Base-by-base conservation (phyloP, 2,888 invertebrate species). In the Aethes cnicana region DNA sequence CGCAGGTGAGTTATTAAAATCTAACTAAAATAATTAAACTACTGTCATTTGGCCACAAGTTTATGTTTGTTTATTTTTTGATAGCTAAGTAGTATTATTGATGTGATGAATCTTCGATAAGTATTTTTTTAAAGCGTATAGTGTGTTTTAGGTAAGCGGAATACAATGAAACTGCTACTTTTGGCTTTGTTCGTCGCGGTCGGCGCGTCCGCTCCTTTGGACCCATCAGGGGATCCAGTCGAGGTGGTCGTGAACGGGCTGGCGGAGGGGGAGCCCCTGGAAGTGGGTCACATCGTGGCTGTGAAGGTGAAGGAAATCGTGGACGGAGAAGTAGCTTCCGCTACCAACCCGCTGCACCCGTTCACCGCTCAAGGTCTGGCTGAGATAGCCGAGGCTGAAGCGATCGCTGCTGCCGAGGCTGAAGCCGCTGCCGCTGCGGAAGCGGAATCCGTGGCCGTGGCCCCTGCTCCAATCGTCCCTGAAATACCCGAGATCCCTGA, bases 201-300 rank as follows among this genome's bases (percentile, higher is more conserved):
- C 18, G 76, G 80, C 12, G 62, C 63, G 3, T 83, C 86, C 0
- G 28, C 66, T 1, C 67, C 71, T 5, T 21, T 21, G 35, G 30
- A 73, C 2, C 74, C 68, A 2, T 64, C 63, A 21, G 58, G 49
- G 6, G 74, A 72, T 0, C 66, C 73, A 1, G 76, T 83, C 1
- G 79, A 83, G 41, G 58, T 84, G 32, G 68, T 79, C 17, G 74
- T 84, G 8, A 81, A 84, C 33, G 82, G 81, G 6, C 63, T 80
- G 0, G 62, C 74, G 0, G 74, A 81, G 8, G 84, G 80, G 1
- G 58, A 74, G 4, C 56, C 83, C 12, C 53, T 84, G 18, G 82
- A 82, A 4, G 56, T 80, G 14, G 69, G 67, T 18, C 53, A 77
- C 16, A 60, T 82, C 9, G 64, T 83, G 1, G 74, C 68, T 39